phyloP scores from a whole-genome alignment of 1,140 invertebrate species.

The Panulirus ornatus region DNA sequence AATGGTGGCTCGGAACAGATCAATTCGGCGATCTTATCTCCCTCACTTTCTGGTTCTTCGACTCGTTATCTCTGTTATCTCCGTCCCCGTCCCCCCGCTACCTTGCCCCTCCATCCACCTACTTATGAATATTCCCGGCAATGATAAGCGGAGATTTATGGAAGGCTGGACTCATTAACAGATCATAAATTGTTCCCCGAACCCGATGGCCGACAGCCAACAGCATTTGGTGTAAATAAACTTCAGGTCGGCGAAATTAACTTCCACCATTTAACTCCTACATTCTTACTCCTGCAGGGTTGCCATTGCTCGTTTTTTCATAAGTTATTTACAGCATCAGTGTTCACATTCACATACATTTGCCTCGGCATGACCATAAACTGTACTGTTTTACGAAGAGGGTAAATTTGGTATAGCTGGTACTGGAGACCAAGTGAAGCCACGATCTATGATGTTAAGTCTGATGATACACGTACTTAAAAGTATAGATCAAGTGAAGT shows the following conservation, averaged over 20 bases:
- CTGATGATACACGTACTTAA: too few species aligned
- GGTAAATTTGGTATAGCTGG: too few species aligned
- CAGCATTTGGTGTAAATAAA: constrained; percentile 46
- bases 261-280: background rate
- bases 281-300: background rate
- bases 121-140: constrained; percentile 47
- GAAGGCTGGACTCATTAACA: constrained; percentile 24
- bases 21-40: constrained; percentile 6
- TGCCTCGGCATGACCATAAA: too few species aligned
- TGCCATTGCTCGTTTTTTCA: too few species aligned
- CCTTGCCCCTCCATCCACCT: background rate
- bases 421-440: too few species aligned
- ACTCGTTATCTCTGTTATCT: constrained; percentile 5
- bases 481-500: too few species aligned
- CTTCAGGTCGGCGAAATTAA: background rate
- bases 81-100: background rate
- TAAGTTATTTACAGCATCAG: too few species aligned
- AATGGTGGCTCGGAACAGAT: background rate
- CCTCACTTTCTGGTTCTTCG: background rate
- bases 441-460: too few species aligned
- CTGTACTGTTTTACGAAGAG: too few species aligned
- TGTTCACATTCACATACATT: too few species aligned
- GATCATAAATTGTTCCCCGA: constrained; percentile 8
- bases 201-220: constrained; percentile 11
- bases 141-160: constrained; percentile 45